These are phyloP conservation scores for Schizopygopsis malacanthus DNA, from an alignment of 2,797 vertebrate genomes.

Conservation along the genomic window DNA sequence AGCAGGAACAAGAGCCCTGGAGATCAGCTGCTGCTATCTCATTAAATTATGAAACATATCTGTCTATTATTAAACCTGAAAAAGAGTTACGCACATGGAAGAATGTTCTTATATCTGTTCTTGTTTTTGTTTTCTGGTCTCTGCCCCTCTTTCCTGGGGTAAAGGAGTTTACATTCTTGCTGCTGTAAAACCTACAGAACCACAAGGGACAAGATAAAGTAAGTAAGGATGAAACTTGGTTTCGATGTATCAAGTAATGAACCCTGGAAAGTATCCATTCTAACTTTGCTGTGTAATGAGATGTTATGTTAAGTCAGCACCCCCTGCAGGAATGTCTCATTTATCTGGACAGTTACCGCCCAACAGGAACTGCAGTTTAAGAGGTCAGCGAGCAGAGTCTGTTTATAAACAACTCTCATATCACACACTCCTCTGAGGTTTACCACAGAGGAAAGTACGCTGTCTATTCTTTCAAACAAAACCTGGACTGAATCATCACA, in stretches of 20 bases:
- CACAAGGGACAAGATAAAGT: slow-evolving; percentile 12
- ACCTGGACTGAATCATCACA: slow-evolving; percentile 25
- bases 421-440: slow-evolving; percentile 15
- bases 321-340: slow-evolving; percentile 52
- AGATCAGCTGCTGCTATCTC: background rate
- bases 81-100: slow-evolving; percentile 83
- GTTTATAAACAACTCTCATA: slow-evolving; percentile 38
- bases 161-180: slow-evolving; percentile 89
- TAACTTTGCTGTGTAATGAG: slow-evolving; percentile 12
- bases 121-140: slow-evolving; percentile 88
- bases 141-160: slow-evolving; percentile 90
- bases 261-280: slow-evolving; percentile 4
- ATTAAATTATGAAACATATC: background rate
- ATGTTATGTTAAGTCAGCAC: slow-evolving; percentile 47
- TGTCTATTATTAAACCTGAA: background rate
- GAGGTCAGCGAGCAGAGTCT: slow-evolving; percentile 38
- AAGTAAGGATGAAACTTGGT: background rate
- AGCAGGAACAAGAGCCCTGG: background rate
- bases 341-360: slow-evolving; percentile 15
- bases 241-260: background rate
- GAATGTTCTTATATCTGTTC: slow-evolving; percentile 92
- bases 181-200: slow-evolving; percentile 86
- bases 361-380: slow-evolving; percentile 36
- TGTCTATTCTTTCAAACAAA: slow-evolving; percentile 19
- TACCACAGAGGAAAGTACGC: slow-evolving; percentile 25